Conservation (phyloP, 2,888 invertebrate genomes). For the Mesorhabditis belari region DNA sequence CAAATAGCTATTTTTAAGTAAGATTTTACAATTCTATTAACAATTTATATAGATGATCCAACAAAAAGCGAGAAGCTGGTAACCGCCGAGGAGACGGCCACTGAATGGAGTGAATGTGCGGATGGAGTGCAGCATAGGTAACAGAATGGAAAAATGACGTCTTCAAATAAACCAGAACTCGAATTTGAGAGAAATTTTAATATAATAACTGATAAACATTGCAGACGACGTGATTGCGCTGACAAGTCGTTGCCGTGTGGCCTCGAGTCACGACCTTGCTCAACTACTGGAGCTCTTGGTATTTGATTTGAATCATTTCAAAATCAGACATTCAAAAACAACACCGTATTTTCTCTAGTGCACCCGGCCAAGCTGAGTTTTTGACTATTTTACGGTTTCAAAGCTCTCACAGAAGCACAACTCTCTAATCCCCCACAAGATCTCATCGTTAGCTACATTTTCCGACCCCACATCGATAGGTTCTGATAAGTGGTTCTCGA, state of each 20-base stretch:
- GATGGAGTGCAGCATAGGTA: conserved; percentile 32
- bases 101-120: conserved; percentile 11
- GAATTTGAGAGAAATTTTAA: neutral
- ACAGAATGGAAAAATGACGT: conserved; percentile 13
- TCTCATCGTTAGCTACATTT: too few species aligned
- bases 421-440: too few species aligned
- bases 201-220: neutral
- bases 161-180: neutral
- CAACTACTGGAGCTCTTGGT: too few species aligned
- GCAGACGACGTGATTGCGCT: neutral
- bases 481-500: too few species aligned
- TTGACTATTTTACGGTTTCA: too few species aligned
- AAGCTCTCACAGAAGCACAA: too few species aligned
- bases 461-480: too few species aligned
- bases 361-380: too few species aligned
- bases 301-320: too few species aligned
- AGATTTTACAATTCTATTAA: neutral
- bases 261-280: too few species aligned
- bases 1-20: too few species aligned
- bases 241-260: neutral
- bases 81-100: neutral
- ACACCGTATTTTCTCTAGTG: too few species aligned
- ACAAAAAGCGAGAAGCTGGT: conserved; percentile 13
- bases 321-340: neutral
- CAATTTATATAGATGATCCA: neutral